Evolutionary conservation across 2,888 invertebrate species (phyloP).

Genomic region (Parthenolecanium corni): DNA sequence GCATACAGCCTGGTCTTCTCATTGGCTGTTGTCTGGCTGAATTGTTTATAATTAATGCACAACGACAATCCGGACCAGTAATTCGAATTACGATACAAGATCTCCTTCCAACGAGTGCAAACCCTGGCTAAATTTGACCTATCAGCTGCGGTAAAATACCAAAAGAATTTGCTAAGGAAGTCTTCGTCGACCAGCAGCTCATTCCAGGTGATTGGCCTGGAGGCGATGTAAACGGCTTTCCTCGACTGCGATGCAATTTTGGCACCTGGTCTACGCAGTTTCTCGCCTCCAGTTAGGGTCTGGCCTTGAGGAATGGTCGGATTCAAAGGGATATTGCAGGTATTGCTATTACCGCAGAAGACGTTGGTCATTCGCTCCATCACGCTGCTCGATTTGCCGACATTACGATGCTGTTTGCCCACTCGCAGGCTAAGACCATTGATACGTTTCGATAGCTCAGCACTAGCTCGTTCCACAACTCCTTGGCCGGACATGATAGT

Average conservation of each 20-base stretch:
- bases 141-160: conserved; percentile 67
- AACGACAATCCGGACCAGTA: conserved; percentile 81
- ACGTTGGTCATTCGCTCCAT: conserved; percentile 82
- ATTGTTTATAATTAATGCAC: conserved; percentile 72
- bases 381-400: conserved; percentile 49
- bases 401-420: conserved; percentile 45
- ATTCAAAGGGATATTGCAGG: conserved; percentile 35
- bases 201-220: conserved; percentile 27
- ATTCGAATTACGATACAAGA: conserved; percentile 72
- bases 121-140: conserved; percentile 66
- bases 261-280: neutral
- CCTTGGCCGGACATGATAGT: conserved; percentile 68
- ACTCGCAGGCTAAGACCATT: conserved; percentile 62
- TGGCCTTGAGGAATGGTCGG: neutral
- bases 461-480: conserved; percentile 82
- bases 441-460: conserved; percentile 78
- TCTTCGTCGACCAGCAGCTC: conserved; percentile 69
- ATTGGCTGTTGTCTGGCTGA: conserved; percentile 45
- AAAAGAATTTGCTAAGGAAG: conserved; percentile 73
- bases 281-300: neutral
- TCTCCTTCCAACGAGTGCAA: conserved; percentile 77
- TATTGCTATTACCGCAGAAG: conserved; percentile 58
- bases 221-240: conserved; percentile 28
- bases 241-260: conserved; percentile 26
- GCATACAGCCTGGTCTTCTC: conserved; percentile 52